These are phyloP conservation scores for Nemapogon koenigi DNA, from an alignment of 2,888 invertebrate genomes.

Conservation along the genomic window DNA sequence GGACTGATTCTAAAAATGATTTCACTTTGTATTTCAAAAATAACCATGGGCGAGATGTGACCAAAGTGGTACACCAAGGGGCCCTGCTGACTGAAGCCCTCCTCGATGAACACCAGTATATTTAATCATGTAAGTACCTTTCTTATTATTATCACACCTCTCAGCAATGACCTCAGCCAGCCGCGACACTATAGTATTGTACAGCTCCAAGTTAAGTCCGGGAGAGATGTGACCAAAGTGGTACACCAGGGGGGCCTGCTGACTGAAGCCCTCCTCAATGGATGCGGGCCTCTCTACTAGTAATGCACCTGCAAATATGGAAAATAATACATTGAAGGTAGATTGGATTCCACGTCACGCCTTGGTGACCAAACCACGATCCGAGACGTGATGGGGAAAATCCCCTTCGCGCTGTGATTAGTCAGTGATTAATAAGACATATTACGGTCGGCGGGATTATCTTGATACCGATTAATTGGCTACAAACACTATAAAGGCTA, in stretches of 20 bases:
- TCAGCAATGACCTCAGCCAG: conserved; percentile 87
- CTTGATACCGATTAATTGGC: too few relatives aligned
- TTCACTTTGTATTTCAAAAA: conserved; percentile 58
- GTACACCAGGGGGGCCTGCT: conserved; percentile 90
- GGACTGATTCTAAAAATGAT: not conserved
- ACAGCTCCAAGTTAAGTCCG: conserved; percentile 78
- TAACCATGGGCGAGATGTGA: conserved; percentile 76
- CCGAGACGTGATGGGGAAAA: not conserved
- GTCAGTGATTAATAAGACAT: too few relatives aligned
- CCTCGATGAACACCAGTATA: conserved; percentile 86
- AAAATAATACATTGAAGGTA: not conserved
- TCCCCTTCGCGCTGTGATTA: too few relatives aligned
- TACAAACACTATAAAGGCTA: too few relatives aligned
- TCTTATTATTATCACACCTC: conserved; percentile 84
- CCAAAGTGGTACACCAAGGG: conserved; percentile 95
- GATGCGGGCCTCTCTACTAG: conserved; percentile 92
- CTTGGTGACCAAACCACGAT: not conserved
- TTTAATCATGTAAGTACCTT: conserved; percentile 64
- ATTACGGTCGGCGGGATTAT: too few relatives aligned
- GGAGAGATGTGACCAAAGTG: conserved; percentile 91
- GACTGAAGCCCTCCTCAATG: conserved; percentile 94
- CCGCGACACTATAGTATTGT: conserved; percentile 81
- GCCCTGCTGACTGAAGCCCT: conserved; percentile 93
- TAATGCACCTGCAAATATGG: conserved; percentile 68
- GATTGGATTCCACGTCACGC: too few relatives aligned